phyloP scores from a whole-genome alignment of 92 coral and sea anemone species.

The Meandrina meandrites region DNA sequence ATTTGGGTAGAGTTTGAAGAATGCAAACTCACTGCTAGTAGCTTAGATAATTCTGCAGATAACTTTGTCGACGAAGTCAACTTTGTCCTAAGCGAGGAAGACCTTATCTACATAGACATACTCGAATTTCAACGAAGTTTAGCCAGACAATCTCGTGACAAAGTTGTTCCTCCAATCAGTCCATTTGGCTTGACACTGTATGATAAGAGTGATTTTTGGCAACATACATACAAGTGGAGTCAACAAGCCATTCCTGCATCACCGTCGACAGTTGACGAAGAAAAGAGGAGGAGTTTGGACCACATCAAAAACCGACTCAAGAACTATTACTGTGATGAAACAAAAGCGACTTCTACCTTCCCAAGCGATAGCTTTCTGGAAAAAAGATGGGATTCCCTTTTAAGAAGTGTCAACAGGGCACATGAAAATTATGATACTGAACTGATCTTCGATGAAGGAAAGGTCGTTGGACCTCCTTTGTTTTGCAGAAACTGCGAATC shows the following conservation, averaged over 20 bases:
- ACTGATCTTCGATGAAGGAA: background rate
- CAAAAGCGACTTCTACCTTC: constrained; percentile 35
- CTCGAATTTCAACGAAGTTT: constrained; percentile 30
- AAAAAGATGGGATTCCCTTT: constrained; percentile 36
- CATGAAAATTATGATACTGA: background rate
- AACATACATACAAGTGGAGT: constrained; percentile 67
- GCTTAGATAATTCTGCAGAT: background rate
- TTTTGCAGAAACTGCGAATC: constrained; percentile 54
- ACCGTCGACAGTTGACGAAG: constrained; percentile 13
- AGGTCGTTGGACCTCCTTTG: constrained; percentile 51
- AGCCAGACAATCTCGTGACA: constrained; percentile 58
- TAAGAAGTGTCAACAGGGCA: background rate
- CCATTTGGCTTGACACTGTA: background rate
- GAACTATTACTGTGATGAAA: constrained; percentile 53
- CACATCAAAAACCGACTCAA: constrained; percentile 41
- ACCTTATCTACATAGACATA: constrained; percentile 51
- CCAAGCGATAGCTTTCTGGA: constrained; percentile 20
- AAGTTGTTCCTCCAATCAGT: constrained; percentile 59
- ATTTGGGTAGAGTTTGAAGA: constrained; percentile 54
- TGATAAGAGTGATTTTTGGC: constrained; percentile 45
- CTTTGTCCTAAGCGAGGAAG: background rate
- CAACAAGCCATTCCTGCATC: constrained; percentile 10
- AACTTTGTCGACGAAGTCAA: background rate
- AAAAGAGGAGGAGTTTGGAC: background rate
- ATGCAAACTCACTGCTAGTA: background rate